Base-by-base conservation (phyloP, 2,113 vertebrate species). In the Pterocles gutturalis region DNA sequence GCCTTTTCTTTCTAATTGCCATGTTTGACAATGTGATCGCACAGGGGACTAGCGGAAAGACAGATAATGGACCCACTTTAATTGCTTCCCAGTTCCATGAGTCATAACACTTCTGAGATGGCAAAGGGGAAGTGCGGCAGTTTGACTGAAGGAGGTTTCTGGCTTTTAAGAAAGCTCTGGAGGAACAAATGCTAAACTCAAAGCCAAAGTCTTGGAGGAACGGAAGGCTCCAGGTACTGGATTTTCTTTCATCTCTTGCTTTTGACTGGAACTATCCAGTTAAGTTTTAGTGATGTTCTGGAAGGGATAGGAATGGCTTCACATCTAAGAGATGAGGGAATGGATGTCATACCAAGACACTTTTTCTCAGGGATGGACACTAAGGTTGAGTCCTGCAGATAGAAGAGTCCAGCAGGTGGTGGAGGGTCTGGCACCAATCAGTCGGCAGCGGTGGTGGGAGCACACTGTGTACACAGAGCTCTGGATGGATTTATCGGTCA, bases 81-180 rank as follows among this genome's bases (percentile, higher is more conserved):
- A 97, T 96, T 98, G 90, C 95, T 97, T 97, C 97, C 96, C 94
- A 95, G 94, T 94, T 95, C 93, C 94, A 11, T 94, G 95, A 97
- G 83, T 96, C 96, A 93, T 77, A 91, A 53, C 91, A 45, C 96
- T 96, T 91, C 43, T 60, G 93, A 94, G 88, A 96, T 46, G 89
- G 88, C 88, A 88, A 88, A 93, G 82, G 96, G 88, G 92, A 94
- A 95, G 84, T 26, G 45, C 36, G 0, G 95, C 86, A 72, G 45
- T 80, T 77, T 78, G 95, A 61, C 81, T 78, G 90, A 82, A 92
- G 91, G 94, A 94, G 78, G 41, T 80, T 82, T 73, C 83, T 77
- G 57, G 95, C 94, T 96, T 95, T 96, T 84, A 94, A 92, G 87
- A 96, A 95, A 57, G 79, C 94, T 93, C 87, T 79, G 81, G 94